A percentile compares a stretch with the other conserved stretches of the same genome.
Evolutionary conservation across 1,140 invertebrate genomes (phyloP).

Genomic region (Rhysida immarginata): DNA sequence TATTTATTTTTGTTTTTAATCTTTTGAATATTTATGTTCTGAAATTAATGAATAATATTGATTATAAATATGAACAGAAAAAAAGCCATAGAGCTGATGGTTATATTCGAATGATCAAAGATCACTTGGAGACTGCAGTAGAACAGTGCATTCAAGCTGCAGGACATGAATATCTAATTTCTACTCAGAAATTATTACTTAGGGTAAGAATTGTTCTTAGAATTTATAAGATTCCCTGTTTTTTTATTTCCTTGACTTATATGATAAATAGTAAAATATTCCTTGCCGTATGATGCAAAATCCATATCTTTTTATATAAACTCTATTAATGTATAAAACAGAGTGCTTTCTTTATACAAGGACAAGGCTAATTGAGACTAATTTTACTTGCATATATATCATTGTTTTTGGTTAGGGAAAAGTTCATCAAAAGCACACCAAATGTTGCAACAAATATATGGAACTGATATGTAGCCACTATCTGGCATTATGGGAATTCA

Average conservation of each 20-base stretch:
- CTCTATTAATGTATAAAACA: too few species aligned
- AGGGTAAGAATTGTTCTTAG: slow-evolving; percentile 45
- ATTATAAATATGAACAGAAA: slow-evolving; percentile 39
- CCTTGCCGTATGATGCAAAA: slow-evolving; percentile 6
- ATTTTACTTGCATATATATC: too few species aligned
- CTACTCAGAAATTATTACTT: slow-evolving; percentile 76
- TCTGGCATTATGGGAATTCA: too few species aligned
- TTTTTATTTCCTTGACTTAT: slow-evolving; percentile 3
- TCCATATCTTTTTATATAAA: too few species aligned
- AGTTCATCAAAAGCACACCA: too few species aligned
- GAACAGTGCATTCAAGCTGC: slow-evolving; percentile 82
- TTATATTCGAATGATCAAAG: slow-evolving; percentile 74
- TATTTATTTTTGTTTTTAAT: neutral
- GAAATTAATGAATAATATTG: neutral
- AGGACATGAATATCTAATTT: slow-evolving; percentile 70
- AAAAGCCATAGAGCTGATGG: slow-evolving; percentile 80
- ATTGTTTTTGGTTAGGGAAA: too few species aligned
- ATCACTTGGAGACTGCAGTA: slow-evolving; percentile 59
- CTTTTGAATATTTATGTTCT: neutral
- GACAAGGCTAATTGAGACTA: too few species aligned
- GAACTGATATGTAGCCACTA: too few species aligned
- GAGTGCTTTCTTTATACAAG: too few species aligned
- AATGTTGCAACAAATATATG: too few species aligned
- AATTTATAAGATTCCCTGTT: too few species aligned
- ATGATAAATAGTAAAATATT: too few species aligned